phyloP scores from a whole-genome alignment of 2,888 invertebrate species.

The Malthinus seriepunctatus region DNA sequence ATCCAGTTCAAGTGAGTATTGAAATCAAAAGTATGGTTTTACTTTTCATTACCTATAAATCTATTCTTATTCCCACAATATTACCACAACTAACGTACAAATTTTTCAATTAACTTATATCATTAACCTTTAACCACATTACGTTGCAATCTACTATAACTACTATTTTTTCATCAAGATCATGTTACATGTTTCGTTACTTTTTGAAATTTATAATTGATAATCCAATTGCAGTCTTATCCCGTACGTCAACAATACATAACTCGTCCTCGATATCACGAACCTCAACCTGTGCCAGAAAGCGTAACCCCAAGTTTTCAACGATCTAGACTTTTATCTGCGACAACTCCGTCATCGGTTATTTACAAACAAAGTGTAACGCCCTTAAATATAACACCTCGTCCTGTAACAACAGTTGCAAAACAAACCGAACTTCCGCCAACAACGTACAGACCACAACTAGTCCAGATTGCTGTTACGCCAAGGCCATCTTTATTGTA shows the following conservation, averaged over 20 bases:
- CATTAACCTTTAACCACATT: not conserved
- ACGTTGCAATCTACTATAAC: too few relatives aligned
- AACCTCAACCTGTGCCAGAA: constrained; percentile 39
- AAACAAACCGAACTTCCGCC: constrained; percentile 62
- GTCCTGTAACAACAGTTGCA: constrained; percentile 58
- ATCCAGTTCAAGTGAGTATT: constrained; percentile 44
- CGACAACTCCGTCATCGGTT: constrained; percentile 56
- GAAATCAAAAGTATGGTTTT: not conserved
- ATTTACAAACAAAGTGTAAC: constrained; percentile 52
- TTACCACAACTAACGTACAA: too few relatives aligned
- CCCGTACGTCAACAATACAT: constrained; percentile 50
- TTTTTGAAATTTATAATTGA: too few relatives aligned
- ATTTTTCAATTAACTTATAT: not conserved
- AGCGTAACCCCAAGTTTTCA: constrained; percentile 40
- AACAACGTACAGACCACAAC: constrained; percentile 69
- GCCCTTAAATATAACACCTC: constrained; percentile 64
- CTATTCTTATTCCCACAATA: not conserved
- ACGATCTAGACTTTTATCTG: constrained; percentile 49
- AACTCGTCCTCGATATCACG: constrained; percentile 49
- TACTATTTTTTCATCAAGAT: too few relatives aligned
- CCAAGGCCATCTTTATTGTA: constrained; percentile 56
- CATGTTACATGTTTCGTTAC: too few relatives aligned
- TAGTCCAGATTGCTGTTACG: constrained; percentile 63
- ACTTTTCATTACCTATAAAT: not conserved
- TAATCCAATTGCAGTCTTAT: constrained; percentile 40